Evolutionary conservation across 2,888 invertebrate genomes (phyloP).

Genomic region (Ganaspis brasiliensis): DNA sequence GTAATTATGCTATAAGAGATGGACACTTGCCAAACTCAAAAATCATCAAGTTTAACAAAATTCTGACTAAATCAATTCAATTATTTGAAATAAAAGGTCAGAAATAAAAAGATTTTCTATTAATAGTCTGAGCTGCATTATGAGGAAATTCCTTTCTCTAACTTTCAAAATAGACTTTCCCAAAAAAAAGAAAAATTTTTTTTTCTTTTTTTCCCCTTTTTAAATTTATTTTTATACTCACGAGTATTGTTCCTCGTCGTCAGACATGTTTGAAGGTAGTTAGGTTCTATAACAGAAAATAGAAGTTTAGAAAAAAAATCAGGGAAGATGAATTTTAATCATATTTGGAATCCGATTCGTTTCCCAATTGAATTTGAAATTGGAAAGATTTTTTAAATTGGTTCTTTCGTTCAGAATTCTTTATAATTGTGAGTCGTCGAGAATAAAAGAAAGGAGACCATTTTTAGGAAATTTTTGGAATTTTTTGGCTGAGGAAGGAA

Average conservation of each 20-base stretch:
- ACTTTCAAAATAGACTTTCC: not conserved
- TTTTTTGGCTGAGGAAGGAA: too few species aligned
- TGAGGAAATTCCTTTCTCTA: not conserved
- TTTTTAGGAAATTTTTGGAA: too few species aligned
- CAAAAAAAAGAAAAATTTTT: not conserved
- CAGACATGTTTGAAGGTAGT: constrained; percentile 91
- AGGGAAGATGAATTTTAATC: not conserved
- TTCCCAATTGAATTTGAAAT: too few species aligned
- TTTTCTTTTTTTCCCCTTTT: not conserved
- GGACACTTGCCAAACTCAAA: not conserved
- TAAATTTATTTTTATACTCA: constrained; percentile 84
- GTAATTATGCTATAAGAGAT: not conserved
- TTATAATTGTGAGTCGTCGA: too few species aligned
- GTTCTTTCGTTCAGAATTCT: too few species aligned
- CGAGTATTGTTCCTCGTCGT: constrained; percentile 96
- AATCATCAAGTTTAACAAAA: constrained; percentile 4
- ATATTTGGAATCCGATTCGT: too few species aligned
- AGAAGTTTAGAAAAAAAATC: constrained; percentile 43
- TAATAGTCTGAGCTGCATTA: not conserved
- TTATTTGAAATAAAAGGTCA: not conserved
- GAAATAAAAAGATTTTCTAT: not conserved
- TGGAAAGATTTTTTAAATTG: too few species aligned
- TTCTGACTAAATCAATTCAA: not conserved
- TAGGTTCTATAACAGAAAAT: constrained; percentile 82
- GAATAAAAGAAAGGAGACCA: too few species aligned